Base-by-base conservation (phyloP, 2,113 vertebrate genomes). In the Puntigrus tetrazona region DNA sequence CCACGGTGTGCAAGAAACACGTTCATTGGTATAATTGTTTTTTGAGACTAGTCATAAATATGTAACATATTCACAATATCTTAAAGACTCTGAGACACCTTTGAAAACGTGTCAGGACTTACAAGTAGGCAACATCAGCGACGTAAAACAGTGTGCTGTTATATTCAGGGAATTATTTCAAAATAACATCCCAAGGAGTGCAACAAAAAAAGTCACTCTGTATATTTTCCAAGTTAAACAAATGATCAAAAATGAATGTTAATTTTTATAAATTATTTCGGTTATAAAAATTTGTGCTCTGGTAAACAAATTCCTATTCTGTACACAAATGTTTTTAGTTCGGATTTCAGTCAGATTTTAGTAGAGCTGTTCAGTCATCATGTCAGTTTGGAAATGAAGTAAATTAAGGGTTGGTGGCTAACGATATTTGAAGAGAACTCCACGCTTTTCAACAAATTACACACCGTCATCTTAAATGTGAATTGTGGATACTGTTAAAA, bases 91-190 rank as follows among this genome's bases (percentile, higher is more conserved):
- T 55, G 38, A 61, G n/a, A 78, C 76, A 78, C 52, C 18, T 34
- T 38, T 59, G 75, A 59, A 77, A 78, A 59, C 34, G 61, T 78
- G 61, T 78, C 77, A 61, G 77, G 43, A 78, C 43, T 78, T n/a
- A 61, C 14, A 57, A 57, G 41, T 3, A 43, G 55, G 55, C 76
- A 41, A 78, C 75, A 78, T 59, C 34, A 55, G 52, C n/a, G 22
- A 25, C 41, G 74, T 55, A 55, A 77, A 34, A 77, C 55, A 61
- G 38, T 59, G 50, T 38, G 75, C 31, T 16, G 20, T 77, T 78
- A 59, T 38, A 59, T 61, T 78, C n/a, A 59, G 36, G 77, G 14
- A 61, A 63, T 61, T 63, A 63, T 63, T 79, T 41, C 77, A 79
- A 43, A 63, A 61, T 63, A 79, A 61, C 16, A 38, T 41, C 5